Evolutionary conservation across 2,888 invertebrate genomes (phyloP).

Genomic region (Coenonympha arcania): DNA sequence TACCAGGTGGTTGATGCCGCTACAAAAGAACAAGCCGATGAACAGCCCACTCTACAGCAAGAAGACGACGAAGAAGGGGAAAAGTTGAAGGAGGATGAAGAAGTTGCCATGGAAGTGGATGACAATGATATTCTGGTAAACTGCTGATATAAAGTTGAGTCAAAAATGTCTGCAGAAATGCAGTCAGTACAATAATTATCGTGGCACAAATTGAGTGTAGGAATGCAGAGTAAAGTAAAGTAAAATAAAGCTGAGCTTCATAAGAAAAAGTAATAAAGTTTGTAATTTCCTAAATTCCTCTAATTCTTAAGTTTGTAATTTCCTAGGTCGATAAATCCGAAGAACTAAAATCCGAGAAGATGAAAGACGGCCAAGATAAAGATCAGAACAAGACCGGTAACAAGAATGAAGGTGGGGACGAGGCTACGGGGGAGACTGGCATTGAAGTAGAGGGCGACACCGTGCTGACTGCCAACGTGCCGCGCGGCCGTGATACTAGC

Average conservation of each 20-base stretch:
- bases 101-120: conserved; percentile 69
- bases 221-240: too few species aligned
- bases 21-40: conserved; percentile 86
- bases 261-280: too few species aligned
- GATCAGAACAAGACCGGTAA: conserved; percentile 61
- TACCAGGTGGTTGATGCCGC: conserved; percentile 79
- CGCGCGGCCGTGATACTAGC: conserved; percentile 80
- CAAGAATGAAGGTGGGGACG: conserved; percentile 60
- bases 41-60: conserved; percentile 76
- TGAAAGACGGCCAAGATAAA: conserved; percentile 59
- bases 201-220: too few species aligned
- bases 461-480: conserved; percentile 77
- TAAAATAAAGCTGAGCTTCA: too few species aligned
- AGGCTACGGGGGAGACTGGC: conserved; percentile 63
- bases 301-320: too few species aligned
- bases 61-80: conserved; percentile 77
- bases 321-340: conserved; percentile 58
- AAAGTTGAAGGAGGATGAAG: conserved; percentile 72
- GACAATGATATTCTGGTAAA: conserved; percentile 58
- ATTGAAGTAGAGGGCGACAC: conserved; percentile 84
- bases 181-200: too few species aligned
- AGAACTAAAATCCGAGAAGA: conserved; percentile 57
- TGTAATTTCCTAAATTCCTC: too few species aligned
- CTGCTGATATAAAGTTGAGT: too few species aligned
- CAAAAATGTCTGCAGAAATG: too few species aligned